Conservation (phyloP, 2,888 invertebrate genomes). For the Diaphora mendica region DNA sequence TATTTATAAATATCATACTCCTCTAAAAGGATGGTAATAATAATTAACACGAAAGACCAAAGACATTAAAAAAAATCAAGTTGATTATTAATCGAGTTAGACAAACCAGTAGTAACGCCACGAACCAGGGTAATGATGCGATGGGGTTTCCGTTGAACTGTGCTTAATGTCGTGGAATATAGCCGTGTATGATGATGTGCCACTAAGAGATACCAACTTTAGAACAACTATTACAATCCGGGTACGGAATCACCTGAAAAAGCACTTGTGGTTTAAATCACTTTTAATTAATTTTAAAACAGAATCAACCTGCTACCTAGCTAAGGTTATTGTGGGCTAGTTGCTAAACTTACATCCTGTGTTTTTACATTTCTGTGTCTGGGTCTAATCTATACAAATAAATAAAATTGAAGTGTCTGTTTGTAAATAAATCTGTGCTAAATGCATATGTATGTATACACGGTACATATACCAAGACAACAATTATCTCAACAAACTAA, state of each 20-base stretch:
- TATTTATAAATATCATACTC: no score
- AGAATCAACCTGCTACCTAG: not conserved
- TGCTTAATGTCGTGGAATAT: constrained; percentile 70
- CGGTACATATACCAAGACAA: no score
- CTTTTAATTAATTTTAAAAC: not conserved
- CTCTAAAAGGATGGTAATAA: not conserved
- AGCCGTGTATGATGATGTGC: constrained; percentile 36
- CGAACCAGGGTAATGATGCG: constrained; percentile 68
- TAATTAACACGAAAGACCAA: not conserved
- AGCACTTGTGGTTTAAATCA: not conserved
- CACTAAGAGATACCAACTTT: constrained; percentile 2
- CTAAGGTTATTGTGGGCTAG: no score
- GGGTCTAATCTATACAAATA: no score
- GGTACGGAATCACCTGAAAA: not conserved
- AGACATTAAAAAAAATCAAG: not conserved
- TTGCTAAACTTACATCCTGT: no score
- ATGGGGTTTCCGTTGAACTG: constrained; percentile 63
- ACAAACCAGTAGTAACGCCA: constrained; percentile 45
- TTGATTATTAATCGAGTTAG: constrained; percentile 32
- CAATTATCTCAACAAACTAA: no score
- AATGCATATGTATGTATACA: no score
- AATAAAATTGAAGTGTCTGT: no score
- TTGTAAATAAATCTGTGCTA: no score
- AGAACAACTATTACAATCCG: not conserved
- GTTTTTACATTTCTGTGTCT: no score